phyloP scores from a whole-genome alignment of 2,888 invertebrate species.

The Aradus depressus region DNA sequence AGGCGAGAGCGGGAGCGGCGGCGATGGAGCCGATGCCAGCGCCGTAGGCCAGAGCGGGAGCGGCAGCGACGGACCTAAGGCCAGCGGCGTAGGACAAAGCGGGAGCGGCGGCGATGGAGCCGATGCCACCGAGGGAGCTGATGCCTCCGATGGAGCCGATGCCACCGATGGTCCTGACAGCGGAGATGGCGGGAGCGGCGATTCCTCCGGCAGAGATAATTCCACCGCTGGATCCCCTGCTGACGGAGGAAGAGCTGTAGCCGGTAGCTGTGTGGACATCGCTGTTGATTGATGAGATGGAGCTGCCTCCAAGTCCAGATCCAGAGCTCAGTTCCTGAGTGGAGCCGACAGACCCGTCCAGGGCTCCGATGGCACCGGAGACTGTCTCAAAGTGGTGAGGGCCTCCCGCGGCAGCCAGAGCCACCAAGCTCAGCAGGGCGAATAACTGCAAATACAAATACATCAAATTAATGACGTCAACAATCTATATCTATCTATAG shows the following conservation, averaged over 20 bases:
- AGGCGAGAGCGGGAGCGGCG: conserved; percentile 14
- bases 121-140: conserved; percentile 8
- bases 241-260: conserved; percentile 19
- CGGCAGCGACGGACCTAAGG: conserved; percentile 33
- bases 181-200: conserved; percentile 10
- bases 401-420: conserved; percentile 27
- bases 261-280: conserved; percentile 31
- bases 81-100: conserved; percentile 16
- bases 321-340: conserved; percentile 39
- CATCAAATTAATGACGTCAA: not conserved
- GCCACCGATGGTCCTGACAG: conserved; percentile 1
- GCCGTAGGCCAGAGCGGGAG: conserved; percentile 38
- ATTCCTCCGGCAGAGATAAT: conserved; percentile 11
- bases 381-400: conserved; percentile 28
- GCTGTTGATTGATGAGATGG: conserved; percentile 36
- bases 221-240: conserved; percentile 22
- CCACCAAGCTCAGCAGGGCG: conserved; percentile 25
- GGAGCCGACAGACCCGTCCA: conserved; percentile 36
- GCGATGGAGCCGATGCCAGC: conserved; percentile 12
- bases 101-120: conserved; percentile 17
- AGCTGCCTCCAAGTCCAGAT: conserved; percentile 34
- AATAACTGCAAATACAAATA: conserved; percentile 20
- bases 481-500: too few relatives aligned
- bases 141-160: not conserved
- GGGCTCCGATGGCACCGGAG: conserved; percentile 38